Percentiles rank a stretch among this genome's conserved stretches.
Conservation (phyloP, 2,797 vertebrate genomes). For the Paratrypauchen microcephalus region DNA sequence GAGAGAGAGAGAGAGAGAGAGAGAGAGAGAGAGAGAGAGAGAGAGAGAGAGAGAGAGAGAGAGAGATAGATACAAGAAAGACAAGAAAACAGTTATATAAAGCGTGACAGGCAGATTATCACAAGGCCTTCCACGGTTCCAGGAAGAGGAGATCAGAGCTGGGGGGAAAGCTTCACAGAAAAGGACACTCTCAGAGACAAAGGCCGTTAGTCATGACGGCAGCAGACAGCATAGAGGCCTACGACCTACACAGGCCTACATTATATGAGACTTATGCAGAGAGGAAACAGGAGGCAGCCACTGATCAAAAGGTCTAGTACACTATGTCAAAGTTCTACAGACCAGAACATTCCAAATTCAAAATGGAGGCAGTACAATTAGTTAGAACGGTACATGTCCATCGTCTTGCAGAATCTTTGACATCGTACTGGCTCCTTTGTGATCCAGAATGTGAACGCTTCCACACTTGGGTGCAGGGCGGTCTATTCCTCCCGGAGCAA, state of each 20-base stretch:
- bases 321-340: constrained; percentile 30
- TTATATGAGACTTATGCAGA: constrained; percentile 22
- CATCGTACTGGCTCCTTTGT: constrained; percentile 47
- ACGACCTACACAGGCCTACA: constrained; percentile 3
- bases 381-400: constrained; percentile 3
- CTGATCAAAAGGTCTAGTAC: constrained; percentile 36
- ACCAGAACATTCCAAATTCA: constrained; percentile 10
- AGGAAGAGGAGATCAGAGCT: constrained; percentile 66
- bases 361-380: background rate
- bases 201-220: constrained; percentile 50
- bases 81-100: constrained; percentile 75
- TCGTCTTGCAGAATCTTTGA: constrained; percentile 47
- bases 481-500: constrained; percentile 40
- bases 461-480: constrained; percentile 45
- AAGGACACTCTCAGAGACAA: constrained; percentile 51
- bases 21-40: background rate
- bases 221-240: constrained; percentile 3
- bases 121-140: constrained; percentile 58
- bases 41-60: constrained; percentile 25
- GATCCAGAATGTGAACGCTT: constrained; percentile 42
- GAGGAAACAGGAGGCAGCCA: constrained; percentile 41
- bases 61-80: constrained; percentile 34
- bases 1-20: too few species aligned
- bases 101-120: constrained; percentile 67
- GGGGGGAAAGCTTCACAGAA: constrained; percentile 54